A percentile compares a stretch with the other conserved stretches of the same genome.
Conservation (phyloP, 2,113 vertebrate species). For the Cyprinodon brontotheroides region DNA sequence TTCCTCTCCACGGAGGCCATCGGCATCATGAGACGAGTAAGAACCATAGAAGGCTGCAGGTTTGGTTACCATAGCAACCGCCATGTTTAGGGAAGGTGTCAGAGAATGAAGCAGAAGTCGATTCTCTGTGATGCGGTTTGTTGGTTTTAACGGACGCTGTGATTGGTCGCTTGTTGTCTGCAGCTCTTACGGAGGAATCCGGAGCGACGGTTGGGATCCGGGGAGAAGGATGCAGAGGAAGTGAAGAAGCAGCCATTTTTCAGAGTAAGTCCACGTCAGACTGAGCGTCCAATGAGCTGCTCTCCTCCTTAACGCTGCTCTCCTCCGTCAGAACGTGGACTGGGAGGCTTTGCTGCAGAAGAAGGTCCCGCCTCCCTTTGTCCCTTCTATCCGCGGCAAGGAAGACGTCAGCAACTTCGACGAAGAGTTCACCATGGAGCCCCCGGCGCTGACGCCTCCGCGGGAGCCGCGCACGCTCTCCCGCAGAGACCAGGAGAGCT, state of each 20-base stretch:
- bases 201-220: constrained; percentile 91
- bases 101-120: no score
- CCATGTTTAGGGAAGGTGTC: no score
- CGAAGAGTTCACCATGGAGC: constrained; percentile 97
- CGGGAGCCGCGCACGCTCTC: constrained; percentile 93
- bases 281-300: not conserved
- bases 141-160: not conserved
- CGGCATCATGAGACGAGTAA: constrained; percentile 96
- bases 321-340: constrained; percentile 84
- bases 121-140: no score
- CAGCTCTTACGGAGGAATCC: constrained; percentile 95
- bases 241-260: constrained; percentile 98
- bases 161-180: not conserved
- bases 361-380: constrained; percentile 91
- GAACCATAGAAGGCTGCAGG: no score
- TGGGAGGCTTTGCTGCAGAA: constrained; percentile 92
- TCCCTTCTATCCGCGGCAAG: constrained; percentile 87
- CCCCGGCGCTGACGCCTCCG: constrained; percentile 91
- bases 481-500: constrained; percentile 94
- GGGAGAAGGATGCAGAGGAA: constrained; percentile 96
- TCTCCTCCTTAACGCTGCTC: not conserved
- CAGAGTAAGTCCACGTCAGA: constrained; percentile 81
- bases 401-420: constrained; percentile 99
- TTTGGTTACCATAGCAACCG: no score
- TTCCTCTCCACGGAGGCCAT: constrained; percentile 97